These are phyloP conservation scores for Erannis defoliaria DNA, from an alignment of 2,888 invertebrate species.

Conservation along the genomic window DNA sequence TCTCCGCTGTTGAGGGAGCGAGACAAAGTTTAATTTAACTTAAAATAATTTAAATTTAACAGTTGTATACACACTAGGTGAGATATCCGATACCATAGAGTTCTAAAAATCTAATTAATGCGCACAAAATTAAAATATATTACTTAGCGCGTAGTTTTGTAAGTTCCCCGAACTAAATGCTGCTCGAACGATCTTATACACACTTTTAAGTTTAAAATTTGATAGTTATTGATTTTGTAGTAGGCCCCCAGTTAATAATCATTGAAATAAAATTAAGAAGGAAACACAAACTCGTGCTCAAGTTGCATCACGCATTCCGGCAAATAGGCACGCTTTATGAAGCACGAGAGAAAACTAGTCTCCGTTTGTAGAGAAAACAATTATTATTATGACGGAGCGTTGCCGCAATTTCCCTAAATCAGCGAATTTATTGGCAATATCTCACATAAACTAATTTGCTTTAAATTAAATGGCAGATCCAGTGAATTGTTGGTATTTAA, in stretches of 20 bases:
- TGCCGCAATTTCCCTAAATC: conserved; percentile 43
- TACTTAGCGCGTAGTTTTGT: no score
- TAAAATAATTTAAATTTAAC: no score
- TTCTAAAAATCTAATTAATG: no score
- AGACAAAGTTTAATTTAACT: no score
- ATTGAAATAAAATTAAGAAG: conserved; percentile 30
- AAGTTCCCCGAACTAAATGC: no score
- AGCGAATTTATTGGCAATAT: conserved; percentile 38
- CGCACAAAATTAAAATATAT: no score
- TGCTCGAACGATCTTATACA: no score
- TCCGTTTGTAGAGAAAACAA: conserved; percentile 43
- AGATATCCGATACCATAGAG: no score
- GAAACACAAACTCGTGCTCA: conserved; percentile 12
- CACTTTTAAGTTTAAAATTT: no score
- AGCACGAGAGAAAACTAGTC: conserved; percentile 20
- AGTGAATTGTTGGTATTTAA: conserved; percentile 48
- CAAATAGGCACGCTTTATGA: conserved; percentile 21
- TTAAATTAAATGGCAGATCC: conserved; percentile 34
- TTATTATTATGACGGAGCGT: conserved; percentile 43
- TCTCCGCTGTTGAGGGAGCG: no score
- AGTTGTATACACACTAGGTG: no score
- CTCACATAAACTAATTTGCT: conserved; percentile 40
- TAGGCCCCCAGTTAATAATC: neutral
- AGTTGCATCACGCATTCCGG: conserved; percentile 25
- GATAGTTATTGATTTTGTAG: no score